phyloP scores from a whole-genome alignment of 2,113 vertebrate genomes.

The Pygoscelis antarcticus region DNA sequence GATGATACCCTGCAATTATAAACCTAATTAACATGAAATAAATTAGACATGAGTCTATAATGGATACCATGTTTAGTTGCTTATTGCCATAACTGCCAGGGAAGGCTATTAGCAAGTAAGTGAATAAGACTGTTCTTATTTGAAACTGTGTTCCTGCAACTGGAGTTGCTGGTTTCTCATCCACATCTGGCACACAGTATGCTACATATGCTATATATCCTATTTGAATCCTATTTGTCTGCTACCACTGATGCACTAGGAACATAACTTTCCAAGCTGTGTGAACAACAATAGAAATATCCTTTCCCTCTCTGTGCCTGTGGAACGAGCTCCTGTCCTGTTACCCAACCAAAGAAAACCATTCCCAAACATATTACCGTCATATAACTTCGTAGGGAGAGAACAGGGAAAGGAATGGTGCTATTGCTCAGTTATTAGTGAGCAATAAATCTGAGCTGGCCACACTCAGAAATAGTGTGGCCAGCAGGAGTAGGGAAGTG shows the following conservation, averaged over 20 bases:
- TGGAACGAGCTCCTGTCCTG: background rate
- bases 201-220: background rate
- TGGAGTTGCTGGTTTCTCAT: background rate
- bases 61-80: background rate
- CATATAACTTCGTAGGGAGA: background rate
- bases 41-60: conserved; percentile 38
- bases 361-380: background rate
- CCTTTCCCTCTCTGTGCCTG: background rate
- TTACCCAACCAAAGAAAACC: background rate
- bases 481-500: too few relatives aligned
- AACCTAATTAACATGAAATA: conserved; percentile 64
- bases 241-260: background rate
- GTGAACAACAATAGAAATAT: background rate
- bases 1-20: conserved; percentile 49
- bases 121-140: background rate
- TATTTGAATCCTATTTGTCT: background rate
- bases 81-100: background rate
- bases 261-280: background rate
- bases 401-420: background rate
- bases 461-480: too few relatives aligned
- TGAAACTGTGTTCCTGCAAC: background rate
- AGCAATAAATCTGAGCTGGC: too few relatives aligned
- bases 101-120: background rate
- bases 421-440: background rate
- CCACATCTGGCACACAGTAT: background rate